These are phyloP conservation scores for Drosophila yakuba DNA, from an alignment of 1,140 invertebrate genomes.

Conservation along the genomic window DNA sequence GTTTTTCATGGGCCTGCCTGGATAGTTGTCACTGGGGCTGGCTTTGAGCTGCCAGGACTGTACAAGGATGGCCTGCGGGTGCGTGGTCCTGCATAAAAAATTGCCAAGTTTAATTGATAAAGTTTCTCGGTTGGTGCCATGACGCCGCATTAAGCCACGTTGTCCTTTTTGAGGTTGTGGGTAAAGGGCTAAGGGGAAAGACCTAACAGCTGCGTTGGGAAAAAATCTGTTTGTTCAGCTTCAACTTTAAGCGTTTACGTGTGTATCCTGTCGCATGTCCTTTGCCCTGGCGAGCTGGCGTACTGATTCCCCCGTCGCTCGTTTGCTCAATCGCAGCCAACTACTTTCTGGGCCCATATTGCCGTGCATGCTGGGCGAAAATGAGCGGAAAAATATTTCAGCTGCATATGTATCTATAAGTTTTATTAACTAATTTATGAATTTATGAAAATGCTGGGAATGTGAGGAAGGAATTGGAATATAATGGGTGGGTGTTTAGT, in stretches of 20 bases:
- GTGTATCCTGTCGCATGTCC: conserved; percentile 50
- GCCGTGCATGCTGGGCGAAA: conserved; percentile 11
- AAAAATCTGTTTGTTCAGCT: conserved; percentile 81
- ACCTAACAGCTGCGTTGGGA: conserved; percentile 41
- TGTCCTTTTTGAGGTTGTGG: conserved; percentile 12
- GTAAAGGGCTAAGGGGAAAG: not conserved
- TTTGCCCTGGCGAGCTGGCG: conserved; percentile 35
- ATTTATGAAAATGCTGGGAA: too few species aligned
- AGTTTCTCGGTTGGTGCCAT: conserved; percentile 75
- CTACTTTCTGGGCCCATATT: conserved; percentile 43
- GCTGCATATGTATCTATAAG: not conserved
- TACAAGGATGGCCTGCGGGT: conserved; percentile 59
- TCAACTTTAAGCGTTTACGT: conserved; percentile 73
- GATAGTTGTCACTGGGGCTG: conserved; percentile 36
- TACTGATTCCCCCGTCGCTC: conserved; percentile 75
- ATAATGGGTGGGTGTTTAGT: too few species aligned
- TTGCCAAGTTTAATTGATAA: conserved; percentile 80
- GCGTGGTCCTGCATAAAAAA: conserved; percentile 67
- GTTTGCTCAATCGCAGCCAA: conserved; percentile 79
- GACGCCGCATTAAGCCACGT: conserved; percentile 73
- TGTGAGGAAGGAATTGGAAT: too few species aligned
- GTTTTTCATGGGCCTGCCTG: conserved; percentile 31
- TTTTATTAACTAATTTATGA: too few species aligned
- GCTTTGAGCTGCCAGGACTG: conserved; percentile 18
- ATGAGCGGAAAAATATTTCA: not conserved